Conservation (phyloP, 2,797 vertebrate genomes). For the Schizothorax lantsangensis region DNA sequence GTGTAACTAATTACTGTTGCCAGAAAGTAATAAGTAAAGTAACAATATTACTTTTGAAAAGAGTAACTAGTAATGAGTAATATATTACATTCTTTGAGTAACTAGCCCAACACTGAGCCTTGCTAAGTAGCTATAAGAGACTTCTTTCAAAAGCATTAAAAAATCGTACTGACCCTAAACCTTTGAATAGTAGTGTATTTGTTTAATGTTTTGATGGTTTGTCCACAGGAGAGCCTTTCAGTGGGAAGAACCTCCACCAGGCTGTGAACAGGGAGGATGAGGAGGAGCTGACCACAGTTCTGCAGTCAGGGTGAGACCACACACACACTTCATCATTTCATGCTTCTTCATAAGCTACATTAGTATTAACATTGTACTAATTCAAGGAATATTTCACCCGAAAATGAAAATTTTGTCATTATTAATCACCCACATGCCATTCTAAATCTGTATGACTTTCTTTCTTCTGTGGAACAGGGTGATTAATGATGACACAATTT, state of each 20-base stretch:
- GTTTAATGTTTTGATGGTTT: not conserved
- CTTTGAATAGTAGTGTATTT: not conserved
- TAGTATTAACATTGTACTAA: not conserved
- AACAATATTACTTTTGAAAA: too few relatives aligned
- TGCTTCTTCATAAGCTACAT: constrained; percentile 1
- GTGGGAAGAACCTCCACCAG: constrained; percentile 69
- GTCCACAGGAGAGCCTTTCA: constrained; percentile 67
- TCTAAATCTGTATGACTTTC: not conserved
- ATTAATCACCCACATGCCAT: not conserved
- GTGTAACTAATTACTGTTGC: too few relatives aligned
- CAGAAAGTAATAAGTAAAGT: too few relatives aligned
- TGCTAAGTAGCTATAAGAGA: too few relatives aligned
- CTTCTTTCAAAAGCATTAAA: not conserved
- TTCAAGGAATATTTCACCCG: not conserved
- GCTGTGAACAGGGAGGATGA: constrained; percentile 69
- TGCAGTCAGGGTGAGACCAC: constrained; percentile 69
- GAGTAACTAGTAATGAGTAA: too few relatives aligned
- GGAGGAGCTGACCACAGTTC: constrained; percentile 59
- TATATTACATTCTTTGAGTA: too few relatives aligned
- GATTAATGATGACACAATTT: not conserved
- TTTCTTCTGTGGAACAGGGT: not conserved
- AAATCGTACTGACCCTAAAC: not conserved
- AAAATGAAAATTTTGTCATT: not conserved
- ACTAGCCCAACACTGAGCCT: too few relatives aligned
- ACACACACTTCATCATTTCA: not conserved